These are phyloP conservation scores for Halocynthia roretzi DNA, from an alignment of 23 tunicate genomes.

Conservation along the genomic window DNA sequence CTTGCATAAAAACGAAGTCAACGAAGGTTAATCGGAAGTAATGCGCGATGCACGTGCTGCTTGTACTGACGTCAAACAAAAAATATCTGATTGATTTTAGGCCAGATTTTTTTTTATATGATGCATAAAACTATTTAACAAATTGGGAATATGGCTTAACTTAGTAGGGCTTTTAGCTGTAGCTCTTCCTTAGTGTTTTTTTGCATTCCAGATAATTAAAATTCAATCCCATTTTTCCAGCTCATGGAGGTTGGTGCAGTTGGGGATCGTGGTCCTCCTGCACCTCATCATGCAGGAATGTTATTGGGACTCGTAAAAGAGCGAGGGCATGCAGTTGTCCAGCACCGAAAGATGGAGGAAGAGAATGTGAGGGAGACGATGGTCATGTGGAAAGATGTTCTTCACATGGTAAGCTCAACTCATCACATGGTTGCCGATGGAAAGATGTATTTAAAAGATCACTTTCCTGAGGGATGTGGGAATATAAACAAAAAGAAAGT, in stretches of 20 bases:
- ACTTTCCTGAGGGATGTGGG: too few species aligned
- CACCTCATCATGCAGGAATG: constrained; percentile 15
- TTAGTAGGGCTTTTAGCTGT: too few species aligned
- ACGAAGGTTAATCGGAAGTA: too few species aligned
- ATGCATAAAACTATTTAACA: background rate
- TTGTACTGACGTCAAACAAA: too few species aligned
- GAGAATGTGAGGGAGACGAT: constrained; percentile 42
- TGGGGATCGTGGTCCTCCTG: constrained; percentile 44
- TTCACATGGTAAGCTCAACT: background rate
- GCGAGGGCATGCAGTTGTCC: constrained; percentile 50
- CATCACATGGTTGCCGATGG: background rate
- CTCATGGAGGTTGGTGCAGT: constrained; percentile 19
- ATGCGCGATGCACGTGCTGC: too few species aligned
- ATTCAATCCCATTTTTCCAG: constrained; percentile 17
- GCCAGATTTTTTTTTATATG: too few species aligned
- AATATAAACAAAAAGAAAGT: too few species aligned
- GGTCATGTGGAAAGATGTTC: background rate
- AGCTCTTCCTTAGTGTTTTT: constrained; percentile 25
- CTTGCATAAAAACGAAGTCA: too few species aligned
- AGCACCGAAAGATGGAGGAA: constrained; percentile 58
- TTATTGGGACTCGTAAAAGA: constrained; percentile 11
- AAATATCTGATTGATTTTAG: too few species aligned
- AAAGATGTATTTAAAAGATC: background rate
- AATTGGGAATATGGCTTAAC: too few species aligned
- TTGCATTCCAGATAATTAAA: constrained; percentile 7